Conservation (phyloP, 2,888 invertebrate species). For the Andrena bucephala region DNA sequence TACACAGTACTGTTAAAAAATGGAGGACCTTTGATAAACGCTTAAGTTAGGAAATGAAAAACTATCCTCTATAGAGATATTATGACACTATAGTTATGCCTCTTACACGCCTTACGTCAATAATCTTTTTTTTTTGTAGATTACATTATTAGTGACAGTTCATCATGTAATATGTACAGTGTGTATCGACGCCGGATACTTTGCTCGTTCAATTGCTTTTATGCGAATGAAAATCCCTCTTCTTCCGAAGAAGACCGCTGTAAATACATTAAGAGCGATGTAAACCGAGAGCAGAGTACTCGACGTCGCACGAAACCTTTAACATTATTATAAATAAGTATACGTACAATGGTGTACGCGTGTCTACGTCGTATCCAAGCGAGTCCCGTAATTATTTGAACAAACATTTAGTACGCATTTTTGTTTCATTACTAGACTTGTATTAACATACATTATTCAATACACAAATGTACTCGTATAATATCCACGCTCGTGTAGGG, state of each 20-base stretch:
- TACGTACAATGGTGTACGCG: constrained; percentile 65
- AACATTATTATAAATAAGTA: constrained; percentile 74
- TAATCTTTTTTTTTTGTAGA: constrained; percentile 56
- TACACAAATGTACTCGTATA: constrained; percentile 55
- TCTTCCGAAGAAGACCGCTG: constrained; percentile 6
- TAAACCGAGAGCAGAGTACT: constrained; percentile 46
- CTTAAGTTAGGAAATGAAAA: constrained; percentile 74
- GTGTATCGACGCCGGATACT: constrained; percentile 56
- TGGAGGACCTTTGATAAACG: constrained; percentile 78
- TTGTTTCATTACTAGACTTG: constrained; percentile 63
- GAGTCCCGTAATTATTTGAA: constrained; percentile 56
- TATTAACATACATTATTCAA: constrained; percentile 65
- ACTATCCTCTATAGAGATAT: constrained; percentile 71
- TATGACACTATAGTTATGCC: constrained; percentile 74
- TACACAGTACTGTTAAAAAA: constrained; percentile 64
- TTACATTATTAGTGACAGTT: constrained; percentile 65
- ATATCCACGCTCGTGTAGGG: constrained; percentile 47
- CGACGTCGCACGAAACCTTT: constrained; percentile 58
- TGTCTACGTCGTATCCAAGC: constrained; percentile 64
- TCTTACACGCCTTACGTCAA: constrained; percentile 56
- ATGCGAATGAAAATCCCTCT: constrained; percentile 22
- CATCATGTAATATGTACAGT: constrained; percentile 67
- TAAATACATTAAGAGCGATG: constrained; percentile 13
- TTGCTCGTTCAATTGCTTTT: constrained; percentile 42
- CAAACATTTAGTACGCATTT: constrained; percentile 54